Base-by-base conservation (phyloP, 2,113 vertebrate genomes). In the Brachyistius frenatus region DNA sequence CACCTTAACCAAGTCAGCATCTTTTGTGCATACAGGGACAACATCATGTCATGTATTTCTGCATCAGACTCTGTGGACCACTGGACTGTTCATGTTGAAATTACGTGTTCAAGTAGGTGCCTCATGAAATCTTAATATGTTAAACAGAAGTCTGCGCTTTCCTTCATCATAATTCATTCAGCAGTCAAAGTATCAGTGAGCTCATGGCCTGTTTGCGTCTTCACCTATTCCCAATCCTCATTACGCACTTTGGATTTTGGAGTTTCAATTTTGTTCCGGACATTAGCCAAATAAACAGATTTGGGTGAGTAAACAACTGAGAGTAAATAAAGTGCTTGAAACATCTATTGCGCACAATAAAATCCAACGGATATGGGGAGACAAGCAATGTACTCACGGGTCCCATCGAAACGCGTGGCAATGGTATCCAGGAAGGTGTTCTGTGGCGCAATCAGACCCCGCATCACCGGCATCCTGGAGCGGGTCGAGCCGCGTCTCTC, bases 351-450 rank as follows among this genome's bases (percentile, higher is more conserved):
- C 66, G 76, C 76, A 47, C 37, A 7, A 23, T 23, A 23, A 23
- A 23, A 23, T 23, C 23, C 23, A 23, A 37, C 37, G 39, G 39
- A 7, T 5, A 8, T 2, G 3, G 3, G 6, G 39, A 41, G 6
- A 2, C 39, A 3, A 5, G 3, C 3, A 23, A 50, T 50, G 11
- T 53, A 93, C 93, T 94, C 84, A 94, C 93, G 93, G 55, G 93
- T 94, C 5, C 93, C 93, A 55, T 94, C 92, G 84, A 94, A 94
- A 11, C 93, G 93, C n/a, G 91, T 94, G 13, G 93, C 93, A 62
- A 94, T 94, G 41, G 93, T 94, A 5, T 94, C 93, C 86, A 94
- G 7, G 80, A 94, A 94, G 78, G 93, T 94, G 83, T 94, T 94
- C 14, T 94, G 93, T 0, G 93, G 93, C 9, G 93, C 92, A 13